Evolutionary conservation across 1,140 invertebrate species (phyloP).

Genomic region (Brachionus rubens): DNA sequence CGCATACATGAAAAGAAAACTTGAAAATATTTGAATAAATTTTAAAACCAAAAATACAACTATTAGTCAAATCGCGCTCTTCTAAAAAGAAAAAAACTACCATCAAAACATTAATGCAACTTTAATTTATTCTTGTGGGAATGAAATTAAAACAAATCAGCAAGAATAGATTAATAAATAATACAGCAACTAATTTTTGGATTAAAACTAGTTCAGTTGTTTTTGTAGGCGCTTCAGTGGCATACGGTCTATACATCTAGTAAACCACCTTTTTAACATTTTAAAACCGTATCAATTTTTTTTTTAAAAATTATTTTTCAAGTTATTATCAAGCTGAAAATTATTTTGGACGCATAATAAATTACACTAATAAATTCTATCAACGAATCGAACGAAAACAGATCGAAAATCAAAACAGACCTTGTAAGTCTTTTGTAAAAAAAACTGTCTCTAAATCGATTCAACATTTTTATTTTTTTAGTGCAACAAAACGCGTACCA

Average conservation of each 20-base stretch:
- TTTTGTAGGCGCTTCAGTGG: not conserved
- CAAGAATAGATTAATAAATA: slow-evolving; percentile 11
- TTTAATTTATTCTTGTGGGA: slow-evolving; percentile 7
- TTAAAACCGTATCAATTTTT: not conserved
- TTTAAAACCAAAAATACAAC: not conserved
- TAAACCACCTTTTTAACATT: not conserved
- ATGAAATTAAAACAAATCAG: slow-evolving; percentile 35
- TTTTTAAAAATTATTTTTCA: not conserved
- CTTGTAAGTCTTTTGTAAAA: not conserved
- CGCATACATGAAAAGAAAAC: too few relatives aligned
- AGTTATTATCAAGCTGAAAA: not conserved
- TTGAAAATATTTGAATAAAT: too few relatives aligned
- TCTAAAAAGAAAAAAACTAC: not conserved
- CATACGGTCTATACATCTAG: slow-evolving; percentile 9
- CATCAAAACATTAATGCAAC: not conserved
- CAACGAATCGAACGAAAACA: slow-evolving; percentile 7
- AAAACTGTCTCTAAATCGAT: too few relatives aligned
- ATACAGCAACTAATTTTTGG: slow-evolving; percentile 6
- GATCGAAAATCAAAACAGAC: not conserved
- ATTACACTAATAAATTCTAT: not conserved
- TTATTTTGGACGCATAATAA: not conserved
- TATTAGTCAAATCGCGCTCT: not conserved
- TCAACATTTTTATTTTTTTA: too few relatives aligned
- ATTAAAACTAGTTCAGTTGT: slow-evolving; percentile 15
- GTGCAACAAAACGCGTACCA: slow-evolving; percentile 22